Percentiles rank a stretch among this genome's conserved stretches.
Conservation (phyloP, 2,113 vertebrate species). For the Arenaria interpres region DNA sequence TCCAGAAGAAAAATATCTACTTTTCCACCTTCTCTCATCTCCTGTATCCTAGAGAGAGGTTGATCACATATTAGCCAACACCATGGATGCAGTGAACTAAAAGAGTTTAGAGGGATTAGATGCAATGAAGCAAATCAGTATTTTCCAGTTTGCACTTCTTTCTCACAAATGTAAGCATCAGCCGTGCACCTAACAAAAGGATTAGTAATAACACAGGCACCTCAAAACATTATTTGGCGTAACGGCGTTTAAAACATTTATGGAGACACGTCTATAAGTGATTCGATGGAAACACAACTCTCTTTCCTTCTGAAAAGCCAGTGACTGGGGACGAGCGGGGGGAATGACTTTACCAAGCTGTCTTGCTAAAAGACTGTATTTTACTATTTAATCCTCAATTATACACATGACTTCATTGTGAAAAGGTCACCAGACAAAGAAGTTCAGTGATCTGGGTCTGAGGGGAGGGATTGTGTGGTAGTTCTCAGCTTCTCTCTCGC, state of each 20-base stretch:
- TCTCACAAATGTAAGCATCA: background rate
- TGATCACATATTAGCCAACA: background rate
- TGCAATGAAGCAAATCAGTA: background rate
- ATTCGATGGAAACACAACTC: background rate
- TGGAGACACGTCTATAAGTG: rapidly evolving
- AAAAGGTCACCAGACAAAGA: constrained; percentile 42
- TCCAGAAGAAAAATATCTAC: background rate
- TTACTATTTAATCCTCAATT: constrained; percentile 28
- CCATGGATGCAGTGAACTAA: background rate
- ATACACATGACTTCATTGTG: background rate
- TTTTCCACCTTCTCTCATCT: background rate
- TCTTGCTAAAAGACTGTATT: background rate
- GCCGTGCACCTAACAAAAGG: background rate
- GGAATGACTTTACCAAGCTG: background rate
- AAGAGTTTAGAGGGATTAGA: background rate
- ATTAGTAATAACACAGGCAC: rapidly evolving
- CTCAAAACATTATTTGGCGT: background rate
- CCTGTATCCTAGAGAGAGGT: background rate
- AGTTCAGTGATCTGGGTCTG: background rate
- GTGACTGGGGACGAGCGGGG: background rate
- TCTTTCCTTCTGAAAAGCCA: background rate
- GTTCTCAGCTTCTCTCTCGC: background rate
- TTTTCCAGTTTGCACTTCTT: background rate
- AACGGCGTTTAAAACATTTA: background rate
- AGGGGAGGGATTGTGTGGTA: background rate